Evolutionary conservation across 2,797 vertebrate species (phyloP), one percentile per base, ranked within the genome.

Genomic region (Meda fulgida): DNA sequence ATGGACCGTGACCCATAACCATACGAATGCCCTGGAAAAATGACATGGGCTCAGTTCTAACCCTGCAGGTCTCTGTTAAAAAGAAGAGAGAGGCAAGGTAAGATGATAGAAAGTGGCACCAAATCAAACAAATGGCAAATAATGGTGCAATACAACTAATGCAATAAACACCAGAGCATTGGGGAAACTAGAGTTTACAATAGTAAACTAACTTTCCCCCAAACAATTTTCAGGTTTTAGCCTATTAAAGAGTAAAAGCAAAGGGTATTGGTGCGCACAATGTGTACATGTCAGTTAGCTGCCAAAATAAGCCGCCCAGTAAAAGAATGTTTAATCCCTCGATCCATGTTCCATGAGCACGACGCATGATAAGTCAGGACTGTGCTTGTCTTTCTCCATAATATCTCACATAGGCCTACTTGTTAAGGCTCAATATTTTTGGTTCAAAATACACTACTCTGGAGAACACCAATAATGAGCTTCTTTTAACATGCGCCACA

Each of bases 1-100:
- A 99, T 0, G 98, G 96, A 5, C 95, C 91, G 0, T 99, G 93
- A 40, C 95, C 95, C 96, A 97, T 96, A 80, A 99, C 97, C 90
- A 97, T 87, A 85, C 96, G 95, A 82, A 99, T 91, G 80, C 98
- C 97, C 88, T 92, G 95, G 86, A 95, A 91, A 93, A 98, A 99
- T 73, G 96, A 92, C 80, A 96, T 93, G 0, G 95, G 94, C 1
- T 96, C 89, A 0, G 93, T 83, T 84, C 91, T 94, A 3, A 94
- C 89, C 75, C 90, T 90, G 0, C 89, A 89, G 26, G 89, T 92
- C 29, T 96, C 98, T 99, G 80, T 6, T 84, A 86, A 77, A 73
- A 66, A 82, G 55, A 48, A 79, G 4, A 79, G 55, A 79, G 16
- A 10, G 63, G 34, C n/a, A 36, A n/a, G 34, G 84, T 67, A 43